Base-by-base conservation (phyloP, 92 coral and sea anemone species). In the Porites evermanni region DNA sequence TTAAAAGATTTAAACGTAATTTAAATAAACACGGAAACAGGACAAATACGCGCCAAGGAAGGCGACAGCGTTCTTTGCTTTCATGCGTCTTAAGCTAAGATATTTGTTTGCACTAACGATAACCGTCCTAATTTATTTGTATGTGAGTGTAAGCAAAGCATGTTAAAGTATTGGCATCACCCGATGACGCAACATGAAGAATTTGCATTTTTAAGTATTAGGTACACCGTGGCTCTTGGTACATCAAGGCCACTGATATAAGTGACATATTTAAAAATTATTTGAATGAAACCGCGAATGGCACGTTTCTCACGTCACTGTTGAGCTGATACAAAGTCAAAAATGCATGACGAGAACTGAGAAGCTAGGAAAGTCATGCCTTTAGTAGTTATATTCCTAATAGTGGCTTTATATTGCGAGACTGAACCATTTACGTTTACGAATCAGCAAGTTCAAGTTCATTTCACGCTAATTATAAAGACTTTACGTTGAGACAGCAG, bases 101-200 rank as follows among this genome's bases (percentile, higher is more conserved):
- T 81, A 81, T 81, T 81, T 81, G 78, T 81, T 81, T 81, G 53
- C 29, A 38, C 77, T 81, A 71, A 81, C 59, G 86, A 81, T 81
- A 71, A 70, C 77, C 64, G 12, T 56, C 32, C 18, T 56, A 51
- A 70, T 69, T 81, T 81, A 81, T 81, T 81, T 81, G 86, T 81
- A 20, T 81, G 13, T 20, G 18, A 13, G 71, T 56, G 32, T 59
- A 64, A 26, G 65, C 52, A 52, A 75, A 54, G 70, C 67, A 51
- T 81, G 59, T 81, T 70, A 53, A 8, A 14, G 61, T 14, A 56
- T 52, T 13, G 24, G 84, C 67, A 80, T 50, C 38, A 47, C 13
- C 47, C 24, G 59, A 23, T 81, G 86, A 81, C 86, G 76, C 67
- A 56, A 20, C 54, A 32, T 81, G 53, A 26, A 7, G 2, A 23